Conservation (phyloP, 2,113 vertebrate genomes). For the Emydura subglobosa region DNA sequence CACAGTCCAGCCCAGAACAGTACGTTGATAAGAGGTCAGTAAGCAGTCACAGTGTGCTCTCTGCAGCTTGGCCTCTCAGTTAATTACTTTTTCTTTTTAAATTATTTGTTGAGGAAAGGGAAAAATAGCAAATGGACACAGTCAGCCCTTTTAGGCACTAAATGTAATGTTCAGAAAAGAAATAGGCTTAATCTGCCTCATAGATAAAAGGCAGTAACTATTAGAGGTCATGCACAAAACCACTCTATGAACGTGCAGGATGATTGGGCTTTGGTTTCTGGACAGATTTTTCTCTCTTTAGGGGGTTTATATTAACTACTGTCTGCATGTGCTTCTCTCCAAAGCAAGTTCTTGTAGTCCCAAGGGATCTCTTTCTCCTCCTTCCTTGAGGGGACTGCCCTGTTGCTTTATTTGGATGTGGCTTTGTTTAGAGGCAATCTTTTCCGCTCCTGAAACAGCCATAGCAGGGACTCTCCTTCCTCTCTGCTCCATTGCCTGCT, state of each 20-base stretch:
- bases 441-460: conserved; percentile 49
- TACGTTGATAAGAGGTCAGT: background rate
- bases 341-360: conserved; percentile 35
- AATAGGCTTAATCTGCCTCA: background rate
- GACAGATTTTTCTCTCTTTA: background rate
- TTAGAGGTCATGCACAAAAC: background rate
- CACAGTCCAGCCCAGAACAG: background rate
- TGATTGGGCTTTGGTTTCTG: background rate
- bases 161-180: background rate
- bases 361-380: conserved; percentile 30
- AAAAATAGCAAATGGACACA: background rate
- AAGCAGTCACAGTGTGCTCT: background rate
- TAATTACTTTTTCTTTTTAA: background rate
- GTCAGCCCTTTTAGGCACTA: background rate
- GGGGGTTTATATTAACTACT: background rate
- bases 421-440: conserved; percentile 41
- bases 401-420: conserved; percentile 11
- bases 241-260: background rate
- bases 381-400: background rate
- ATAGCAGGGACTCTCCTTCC: conserved; percentile 40
- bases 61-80: background rate
- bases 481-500: conserved; percentile 20
- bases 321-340: conserved; percentile 13
- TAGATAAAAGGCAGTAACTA: background rate
- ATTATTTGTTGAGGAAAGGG: background rate